Evolutionary conservation across 2,888 invertebrate species (phyloP).

Genomic region (Nasonia oneida): DNA sequence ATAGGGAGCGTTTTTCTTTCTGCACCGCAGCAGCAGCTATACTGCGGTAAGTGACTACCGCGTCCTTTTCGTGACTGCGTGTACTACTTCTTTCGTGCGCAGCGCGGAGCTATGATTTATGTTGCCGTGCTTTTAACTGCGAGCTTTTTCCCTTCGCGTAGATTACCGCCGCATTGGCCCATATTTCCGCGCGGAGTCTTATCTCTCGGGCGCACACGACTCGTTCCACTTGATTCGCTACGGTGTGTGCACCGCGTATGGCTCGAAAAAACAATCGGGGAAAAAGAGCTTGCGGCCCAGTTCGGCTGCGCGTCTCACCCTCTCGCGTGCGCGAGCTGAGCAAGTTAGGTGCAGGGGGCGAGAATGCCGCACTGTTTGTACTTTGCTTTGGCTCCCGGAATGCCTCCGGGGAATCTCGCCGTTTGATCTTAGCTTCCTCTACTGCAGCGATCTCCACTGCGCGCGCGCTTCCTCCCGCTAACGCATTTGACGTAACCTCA

Average conservation of each 20-base stretch:
- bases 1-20: neutral
- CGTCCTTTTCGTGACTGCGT: conserved; percentile 7
- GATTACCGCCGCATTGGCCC: neutral
- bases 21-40: neutral
- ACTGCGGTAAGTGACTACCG: neutral
- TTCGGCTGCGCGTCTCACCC: neutral
- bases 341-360: neutral
- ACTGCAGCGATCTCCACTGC: conserved; percentile 22
- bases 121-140: neutral
- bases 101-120: neutral
- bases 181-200: neutral
- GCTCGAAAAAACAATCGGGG: neutral
- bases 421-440: conserved; percentile 58
- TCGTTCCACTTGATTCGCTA: neutral
- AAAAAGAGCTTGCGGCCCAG: neutral
- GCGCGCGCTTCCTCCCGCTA: conserved; percentile 16
- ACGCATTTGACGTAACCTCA: conserved; percentile 47
- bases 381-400: conserved; percentile 51
- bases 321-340: too few species aligned
- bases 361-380: conserved; percentile 54
- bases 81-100: neutral
- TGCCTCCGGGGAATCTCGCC: conserved; percentile 60
- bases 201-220: neutral
- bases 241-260: neutral
- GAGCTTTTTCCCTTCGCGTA: neutral